Conservation (phyloP, 2,113 vertebrate genomes). For the Pholis gunnellus region DNA sequence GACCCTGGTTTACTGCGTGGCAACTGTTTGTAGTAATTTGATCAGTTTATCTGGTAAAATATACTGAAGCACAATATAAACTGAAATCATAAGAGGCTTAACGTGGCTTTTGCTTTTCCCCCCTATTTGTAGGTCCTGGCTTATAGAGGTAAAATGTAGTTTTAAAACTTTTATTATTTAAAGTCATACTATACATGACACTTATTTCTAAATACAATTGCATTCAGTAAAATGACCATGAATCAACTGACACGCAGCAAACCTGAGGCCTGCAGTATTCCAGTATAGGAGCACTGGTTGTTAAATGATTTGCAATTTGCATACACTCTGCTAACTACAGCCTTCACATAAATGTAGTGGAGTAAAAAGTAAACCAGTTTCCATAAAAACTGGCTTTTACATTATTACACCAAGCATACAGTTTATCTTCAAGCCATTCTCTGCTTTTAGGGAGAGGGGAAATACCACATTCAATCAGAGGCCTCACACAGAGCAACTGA, state of each 20-base stretch:
- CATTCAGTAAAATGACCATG: too few species aligned
- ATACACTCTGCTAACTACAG: not conserved
- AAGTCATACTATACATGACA: not conserved
- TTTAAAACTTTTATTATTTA: not conserved
- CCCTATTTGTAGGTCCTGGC: not conserved
- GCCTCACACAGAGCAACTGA: slow-evolving; percentile 67
- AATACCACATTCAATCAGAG: slow-evolving; percentile 46
- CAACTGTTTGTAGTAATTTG: not conserved
- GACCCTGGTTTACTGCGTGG: not conserved
- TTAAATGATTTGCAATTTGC: not conserved
- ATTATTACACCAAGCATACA: not conserved
- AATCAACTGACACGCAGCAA: too few species aligned
- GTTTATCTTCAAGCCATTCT: slow-evolving; percentile 15
- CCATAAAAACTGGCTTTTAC: not conserved
- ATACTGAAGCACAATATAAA: not conserved
- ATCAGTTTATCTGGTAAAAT: not conserved
- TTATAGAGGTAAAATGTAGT: not conserved
- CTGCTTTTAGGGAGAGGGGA: slow-evolving; percentile 42
- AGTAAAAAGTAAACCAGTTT: not conserved
- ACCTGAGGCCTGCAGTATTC: too few species aligned
- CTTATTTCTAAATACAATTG: not conserved
- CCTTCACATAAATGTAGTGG: not conserved
- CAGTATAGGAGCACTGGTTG: not conserved
- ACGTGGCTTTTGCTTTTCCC: not conserved
- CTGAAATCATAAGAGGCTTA: not conserved